phyloP scores from a whole-genome alignment of 2,888 invertebrate genomes.

The Morinoia aosen region DNA sequence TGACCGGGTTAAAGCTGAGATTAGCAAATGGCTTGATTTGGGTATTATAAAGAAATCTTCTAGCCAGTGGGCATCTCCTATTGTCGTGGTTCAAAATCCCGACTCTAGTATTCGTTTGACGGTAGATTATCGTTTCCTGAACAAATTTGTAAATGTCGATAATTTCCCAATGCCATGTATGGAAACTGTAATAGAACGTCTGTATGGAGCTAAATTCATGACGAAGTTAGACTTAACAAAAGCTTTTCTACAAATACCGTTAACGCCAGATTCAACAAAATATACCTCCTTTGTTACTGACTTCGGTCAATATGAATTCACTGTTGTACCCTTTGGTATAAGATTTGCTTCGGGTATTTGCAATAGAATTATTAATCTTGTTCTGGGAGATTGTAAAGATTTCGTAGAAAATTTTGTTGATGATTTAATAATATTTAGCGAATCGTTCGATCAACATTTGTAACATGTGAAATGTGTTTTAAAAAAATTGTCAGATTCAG shows the following conservation, averaged over 20 bases:
- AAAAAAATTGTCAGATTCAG: too few species aligned
- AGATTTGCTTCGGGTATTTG: too few species aligned
- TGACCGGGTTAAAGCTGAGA: background rate
- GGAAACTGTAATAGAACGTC: background rate
- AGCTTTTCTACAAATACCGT: background rate
- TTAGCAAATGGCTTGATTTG: background rate
- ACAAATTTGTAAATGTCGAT: background rate
- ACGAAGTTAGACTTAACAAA: background rate
- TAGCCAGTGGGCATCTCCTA: background rate
- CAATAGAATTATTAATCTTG: too few species aligned
- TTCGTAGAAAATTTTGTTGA: too few species aligned
- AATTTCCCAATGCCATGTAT: background rate
- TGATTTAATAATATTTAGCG: too few species aligned
- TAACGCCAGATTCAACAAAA: background rate
- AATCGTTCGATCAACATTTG: too few species aligned
- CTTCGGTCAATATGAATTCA: constrained; percentile 1
- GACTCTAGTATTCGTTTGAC: background rate
- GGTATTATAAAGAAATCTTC: background rate
- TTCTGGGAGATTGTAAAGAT: too few species aligned
- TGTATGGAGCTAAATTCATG: background rate
- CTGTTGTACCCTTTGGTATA: background rate
- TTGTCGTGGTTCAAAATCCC: background rate
- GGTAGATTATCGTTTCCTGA: background rate
- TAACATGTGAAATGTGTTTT: too few species aligned
- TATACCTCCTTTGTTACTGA: background rate